These are phyloP conservation scores for Cancer borealis DNA, from an alignment of 2,888 invertebrate species.

Conservation along the genomic window DNA sequence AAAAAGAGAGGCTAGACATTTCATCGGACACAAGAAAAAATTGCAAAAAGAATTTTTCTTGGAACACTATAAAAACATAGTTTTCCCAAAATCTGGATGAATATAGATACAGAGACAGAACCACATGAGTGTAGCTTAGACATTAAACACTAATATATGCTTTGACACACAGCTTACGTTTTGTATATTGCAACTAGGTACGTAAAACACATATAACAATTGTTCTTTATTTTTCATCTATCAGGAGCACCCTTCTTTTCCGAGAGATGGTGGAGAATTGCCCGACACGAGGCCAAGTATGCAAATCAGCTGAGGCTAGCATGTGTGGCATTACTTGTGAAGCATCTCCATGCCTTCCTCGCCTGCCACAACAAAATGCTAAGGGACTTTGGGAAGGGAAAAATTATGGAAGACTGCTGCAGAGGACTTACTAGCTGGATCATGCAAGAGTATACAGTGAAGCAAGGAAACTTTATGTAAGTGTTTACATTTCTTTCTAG, in stretches of 20 bases:
- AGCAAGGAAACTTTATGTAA: conserved; percentile 3
- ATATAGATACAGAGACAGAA: too few relatives aligned
- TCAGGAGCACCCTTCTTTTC: background rate
- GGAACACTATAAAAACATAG: too few relatives aligned
- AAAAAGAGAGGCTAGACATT: too few relatives aligned
- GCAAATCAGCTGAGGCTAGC: background rate
- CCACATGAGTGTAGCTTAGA: too few relatives aligned
- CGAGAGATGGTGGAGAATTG: conserved; percentile 14
- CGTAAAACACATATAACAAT: background rate
- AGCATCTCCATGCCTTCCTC: background rate
- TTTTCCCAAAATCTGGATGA: too few relatives aligned
- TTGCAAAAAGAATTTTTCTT: too few relatives aligned
- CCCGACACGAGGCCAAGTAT: background rate
- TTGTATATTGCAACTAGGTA: too few relatives aligned
- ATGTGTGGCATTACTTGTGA: conserved; percentile 24
- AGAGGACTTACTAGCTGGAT: background rate
- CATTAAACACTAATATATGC: too few relatives aligned
- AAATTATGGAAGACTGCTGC: background rate
- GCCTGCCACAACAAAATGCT: background rate
- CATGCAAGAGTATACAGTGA: conserved; percentile 3
- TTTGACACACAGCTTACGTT: too few relatives aligned
- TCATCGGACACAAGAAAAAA: too few relatives aligned
- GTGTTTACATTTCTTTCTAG: background rate
- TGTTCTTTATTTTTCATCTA: background rate
- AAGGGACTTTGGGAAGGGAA: background rate